phyloP scores from a whole-genome alignment of 2,888 invertebrate species.

The Apantesis nais region DNA sequence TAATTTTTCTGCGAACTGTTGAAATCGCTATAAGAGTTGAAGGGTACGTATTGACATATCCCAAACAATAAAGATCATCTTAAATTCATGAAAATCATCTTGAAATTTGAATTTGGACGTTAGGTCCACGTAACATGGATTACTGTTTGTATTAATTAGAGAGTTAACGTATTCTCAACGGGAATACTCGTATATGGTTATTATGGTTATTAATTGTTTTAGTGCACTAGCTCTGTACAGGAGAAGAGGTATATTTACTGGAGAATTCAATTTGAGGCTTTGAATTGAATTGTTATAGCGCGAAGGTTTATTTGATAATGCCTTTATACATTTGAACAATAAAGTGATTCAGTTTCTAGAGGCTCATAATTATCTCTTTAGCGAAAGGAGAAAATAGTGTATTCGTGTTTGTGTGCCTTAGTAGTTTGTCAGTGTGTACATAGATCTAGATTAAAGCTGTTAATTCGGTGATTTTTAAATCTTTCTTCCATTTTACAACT shows the following conservation, averaged over 20 bases:
- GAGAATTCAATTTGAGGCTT: not conserved
- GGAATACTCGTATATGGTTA: not conserved
- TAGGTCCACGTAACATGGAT: not conserved
- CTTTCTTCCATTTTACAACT: too few relatives aligned
- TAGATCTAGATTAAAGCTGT: not conserved
- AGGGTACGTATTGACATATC: not conserved
- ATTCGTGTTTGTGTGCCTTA: not conserved
- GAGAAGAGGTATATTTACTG: not conserved
- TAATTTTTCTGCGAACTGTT: too few relatives aligned
- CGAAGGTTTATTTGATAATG: not conserved
- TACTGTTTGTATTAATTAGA: not conserved
- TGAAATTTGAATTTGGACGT: not conserved
- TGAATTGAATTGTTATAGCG: not conserved
- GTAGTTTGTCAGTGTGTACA: not conserved
- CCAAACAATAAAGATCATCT: not conserved
- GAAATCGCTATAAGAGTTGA: too few relatives aligned
- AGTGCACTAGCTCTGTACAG: not conserved
- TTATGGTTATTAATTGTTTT: not conserved
- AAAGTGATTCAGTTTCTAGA: not conserved
- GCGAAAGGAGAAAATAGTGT: too few relatives aligned
- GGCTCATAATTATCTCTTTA: too few relatives aligned
- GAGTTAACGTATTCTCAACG: not conserved
- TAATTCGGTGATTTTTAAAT: too few relatives aligned
- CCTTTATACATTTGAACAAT: not conserved
- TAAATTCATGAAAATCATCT: not conserved